These are phyloP conservation scores for Poecilia latipinna DNA, from an alignment of 2,113 vertebrate species.

Conservation along the genomic window DNA sequence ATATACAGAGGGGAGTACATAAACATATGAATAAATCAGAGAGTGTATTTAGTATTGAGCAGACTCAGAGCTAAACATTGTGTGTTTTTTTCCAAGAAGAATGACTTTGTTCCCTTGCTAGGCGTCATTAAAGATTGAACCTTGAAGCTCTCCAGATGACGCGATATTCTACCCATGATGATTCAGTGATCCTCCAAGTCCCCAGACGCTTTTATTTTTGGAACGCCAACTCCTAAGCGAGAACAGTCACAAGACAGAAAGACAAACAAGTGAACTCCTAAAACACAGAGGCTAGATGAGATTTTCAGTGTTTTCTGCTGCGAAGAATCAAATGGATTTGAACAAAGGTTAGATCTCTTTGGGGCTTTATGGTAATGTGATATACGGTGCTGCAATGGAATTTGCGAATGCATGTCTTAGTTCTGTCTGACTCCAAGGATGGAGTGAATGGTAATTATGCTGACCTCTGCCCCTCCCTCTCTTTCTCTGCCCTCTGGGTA, in stretches of 20 bases:
- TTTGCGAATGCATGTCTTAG: slow-evolving; percentile 77
- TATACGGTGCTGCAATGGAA: slow-evolving; percentile 75
- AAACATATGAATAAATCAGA: slow-evolving; percentile 25
- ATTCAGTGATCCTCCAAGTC: slow-evolving; percentile 75
- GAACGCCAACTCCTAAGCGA: slow-evolving; percentile 97
- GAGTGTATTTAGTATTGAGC: slow-evolving; percentile 1
- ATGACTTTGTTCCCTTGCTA: slow-evolving; percentile 27
- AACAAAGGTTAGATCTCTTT: slow-evolving; percentile 79
- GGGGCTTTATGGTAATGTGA: slow-evolving; percentile 78
- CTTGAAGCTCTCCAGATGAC: slow-evolving; percentile 71
- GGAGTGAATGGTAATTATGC: slow-evolving; percentile 75
- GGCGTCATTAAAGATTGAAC: slow-evolving; percentile 59
- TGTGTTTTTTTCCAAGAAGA: slow-evolving; percentile 38
- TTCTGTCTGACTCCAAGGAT: slow-evolving; percentile 72
- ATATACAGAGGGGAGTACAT: neutral
- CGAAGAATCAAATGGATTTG: slow-evolving; percentile 75
- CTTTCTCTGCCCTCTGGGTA: slow-evolving; percentile 75
- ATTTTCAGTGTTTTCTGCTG: slow-evolving; percentile 70
- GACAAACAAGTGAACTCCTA: slow-evolving; percentile 96
- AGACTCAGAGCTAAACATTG: slow-evolving; percentile 21
- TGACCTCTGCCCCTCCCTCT: slow-evolving; percentile 78
- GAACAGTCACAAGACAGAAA: slow-evolving; percentile 96
- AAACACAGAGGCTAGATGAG: slow-evolving; percentile 62
- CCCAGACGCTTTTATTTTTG: slow-evolving; percentile 84
- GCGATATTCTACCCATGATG: slow-evolving; percentile 74